phyloP scores from a whole-genome alignment of 2,888 invertebrate species.

The Agonopterix subpropinquella region DNA sequence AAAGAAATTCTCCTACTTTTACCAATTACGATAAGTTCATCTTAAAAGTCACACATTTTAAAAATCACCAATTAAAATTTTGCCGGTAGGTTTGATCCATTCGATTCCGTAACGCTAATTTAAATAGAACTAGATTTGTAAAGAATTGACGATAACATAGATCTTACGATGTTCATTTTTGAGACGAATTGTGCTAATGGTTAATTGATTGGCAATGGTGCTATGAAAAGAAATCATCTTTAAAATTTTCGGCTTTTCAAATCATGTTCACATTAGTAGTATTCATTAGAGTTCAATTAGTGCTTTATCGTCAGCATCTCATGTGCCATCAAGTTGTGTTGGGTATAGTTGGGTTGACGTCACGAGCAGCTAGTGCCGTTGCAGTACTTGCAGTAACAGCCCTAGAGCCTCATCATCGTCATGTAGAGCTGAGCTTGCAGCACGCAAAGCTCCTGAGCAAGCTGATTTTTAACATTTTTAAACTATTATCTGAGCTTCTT shows the following conservation, averaged over 20 bases:
- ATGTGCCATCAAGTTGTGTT: constrained; percentile 52
- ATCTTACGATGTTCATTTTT: constrained; percentile 48
- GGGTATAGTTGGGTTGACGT: constrained; percentile 2
- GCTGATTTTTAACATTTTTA: constrained; percentile 19
- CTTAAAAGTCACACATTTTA: constrained; percentile 49
- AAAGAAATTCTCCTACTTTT: constrained; percentile 53
- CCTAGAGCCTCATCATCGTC: constrained; percentile 28
- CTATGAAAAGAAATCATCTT: constrained; percentile 46
- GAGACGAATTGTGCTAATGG: constrained; percentile 45
- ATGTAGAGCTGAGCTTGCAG: constrained; percentile 57
- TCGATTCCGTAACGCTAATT: constrained; percentile 42
- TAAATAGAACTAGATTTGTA: constrained; percentile 46
- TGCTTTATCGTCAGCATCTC: constrained; percentile 41
- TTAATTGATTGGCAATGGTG: constrained; percentile 62
- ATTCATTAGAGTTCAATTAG: constrained; percentile 53
- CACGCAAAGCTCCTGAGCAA: constrained; percentile 60
- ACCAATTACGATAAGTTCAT: constrained; percentile 58
- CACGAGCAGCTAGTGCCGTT: not conserved
- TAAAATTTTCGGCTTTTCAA: constrained; percentile 36
- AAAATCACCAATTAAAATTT: constrained; percentile 36
- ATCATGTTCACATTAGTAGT: constrained; percentile 49
- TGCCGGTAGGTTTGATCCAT: constrained; percentile 41
- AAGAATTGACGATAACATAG: constrained; percentile 51
- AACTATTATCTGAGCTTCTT: too few species aligned
- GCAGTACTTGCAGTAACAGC: constrained; percentile 1